Evolutionary conservation across 2,888 invertebrate species (phyloP).

Genomic region (Oxycera nigricornis): DNA sequence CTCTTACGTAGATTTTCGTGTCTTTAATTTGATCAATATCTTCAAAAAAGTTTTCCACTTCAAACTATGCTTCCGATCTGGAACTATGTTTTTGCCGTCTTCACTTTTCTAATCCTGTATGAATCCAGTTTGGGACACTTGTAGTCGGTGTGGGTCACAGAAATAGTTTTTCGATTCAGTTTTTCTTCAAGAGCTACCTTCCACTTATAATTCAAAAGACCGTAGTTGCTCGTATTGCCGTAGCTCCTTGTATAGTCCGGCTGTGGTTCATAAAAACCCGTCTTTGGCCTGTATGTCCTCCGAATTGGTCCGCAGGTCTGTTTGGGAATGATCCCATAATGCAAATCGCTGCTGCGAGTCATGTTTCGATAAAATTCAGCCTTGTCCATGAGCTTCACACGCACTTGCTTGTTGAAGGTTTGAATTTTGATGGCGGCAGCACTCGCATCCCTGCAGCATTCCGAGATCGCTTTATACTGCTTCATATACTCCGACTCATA

Average conservation of each 20-base stretch:
- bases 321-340: slow-evolving; percentile 1
- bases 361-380: slow-evolving; percentile 34
- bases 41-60: too few relatives aligned
- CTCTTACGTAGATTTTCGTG: too few relatives aligned
- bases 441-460: neutral
- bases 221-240: slow-evolving; percentile 37
- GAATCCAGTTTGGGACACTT: too few relatives aligned
- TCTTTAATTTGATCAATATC: too few relatives aligned
- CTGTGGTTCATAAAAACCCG: neutral
- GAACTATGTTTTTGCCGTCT: too few relatives aligned
- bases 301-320: neutral
- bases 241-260: slow-evolving; percentile 27
- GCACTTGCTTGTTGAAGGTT: neutral
- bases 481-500: slow-evolving; percentile 34
- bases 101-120: too few relatives aligned
- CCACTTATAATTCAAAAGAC: slow-evolving; percentile 8
- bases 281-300: neutral
- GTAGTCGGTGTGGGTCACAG: neutral
- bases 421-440: neutral
- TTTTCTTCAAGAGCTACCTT: neutral
- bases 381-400: slow-evolving; percentile 14
- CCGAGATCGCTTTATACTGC: slow-evolving; percentile 28
- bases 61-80: too few relatives aligned
- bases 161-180: neutral
- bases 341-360: slow-evolving; percentile 36